Conservation (phyloP, 1,140 invertebrate genomes). For the Drosophila saltans region DNA sequence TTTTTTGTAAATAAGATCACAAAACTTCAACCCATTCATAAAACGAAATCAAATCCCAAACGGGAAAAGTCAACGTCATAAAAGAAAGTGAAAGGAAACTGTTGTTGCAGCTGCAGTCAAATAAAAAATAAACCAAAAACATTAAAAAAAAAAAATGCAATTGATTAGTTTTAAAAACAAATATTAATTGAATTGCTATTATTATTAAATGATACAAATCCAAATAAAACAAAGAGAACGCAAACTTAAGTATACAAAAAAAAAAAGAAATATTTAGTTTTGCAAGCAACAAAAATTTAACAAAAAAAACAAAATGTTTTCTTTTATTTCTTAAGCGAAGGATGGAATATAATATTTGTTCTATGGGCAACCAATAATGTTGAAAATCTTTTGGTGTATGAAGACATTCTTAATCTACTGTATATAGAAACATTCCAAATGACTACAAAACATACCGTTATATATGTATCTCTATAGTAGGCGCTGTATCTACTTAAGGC, state of each 20-base stretch:
- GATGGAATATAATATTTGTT: too few species aligned
- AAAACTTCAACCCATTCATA: constrained; percentile 67
- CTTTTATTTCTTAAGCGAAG: neutral
- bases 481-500: constrained; percentile 32
- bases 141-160: constrained; percentile 49
- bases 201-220: constrained; percentile 32
- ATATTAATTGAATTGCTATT: constrained; percentile 66
- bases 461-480: neutral
- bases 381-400: neutral
- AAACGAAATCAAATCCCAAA: constrained; percentile 70
- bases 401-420: neutral
- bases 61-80: constrained; percentile 36
- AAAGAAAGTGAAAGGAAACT: constrained; percentile 36
- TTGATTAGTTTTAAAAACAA: constrained; percentile 71
- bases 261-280: constrained; percentile 58
- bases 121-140: constrained; percentile 13
- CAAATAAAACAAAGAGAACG: constrained; percentile 58
- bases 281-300: constrained; percentile 62
- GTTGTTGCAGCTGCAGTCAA: constrained; percentile 54
- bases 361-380: too few species aligned
- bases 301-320: constrained; percentile 27
- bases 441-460: constrained; percentile 14
- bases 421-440: neutral
- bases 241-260: constrained; percentile 57
- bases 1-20: constrained; percentile 77